Conservation (phyloP, 2,888 invertebrate species). For the Ectobius pallidus region DNA sequence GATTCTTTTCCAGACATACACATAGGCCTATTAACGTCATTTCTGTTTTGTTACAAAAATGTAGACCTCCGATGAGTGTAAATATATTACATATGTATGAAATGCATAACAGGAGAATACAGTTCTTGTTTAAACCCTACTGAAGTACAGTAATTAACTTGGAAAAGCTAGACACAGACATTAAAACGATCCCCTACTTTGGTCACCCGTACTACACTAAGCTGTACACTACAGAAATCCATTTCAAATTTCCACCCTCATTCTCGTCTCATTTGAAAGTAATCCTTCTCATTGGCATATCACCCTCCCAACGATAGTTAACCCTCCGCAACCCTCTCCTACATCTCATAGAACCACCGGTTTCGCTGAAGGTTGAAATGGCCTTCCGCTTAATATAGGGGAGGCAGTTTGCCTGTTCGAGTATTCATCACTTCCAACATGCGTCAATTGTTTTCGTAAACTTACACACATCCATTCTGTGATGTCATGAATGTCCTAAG, state of each 20-base stretch:
- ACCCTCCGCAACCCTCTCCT: too few relatives aligned
- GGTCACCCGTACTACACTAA: conserved; percentile 11
- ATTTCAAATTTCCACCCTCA: conserved; percentile 33
- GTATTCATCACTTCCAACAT: conserved; percentile 25
- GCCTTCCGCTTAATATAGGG: conserved; percentile 3
- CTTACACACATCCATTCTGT: conserved; percentile 2
- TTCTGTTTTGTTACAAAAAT: too few relatives aligned
- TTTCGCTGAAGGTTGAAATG: conserved; percentile 10
- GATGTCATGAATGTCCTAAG: conserved; percentile 6
- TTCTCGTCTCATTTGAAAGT: conserved; percentile 37
- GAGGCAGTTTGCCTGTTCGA: neutral
- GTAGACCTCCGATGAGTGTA: too few relatives aligned
- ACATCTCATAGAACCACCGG: too few relatives aligned
- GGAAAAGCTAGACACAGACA: too few relatives aligned
- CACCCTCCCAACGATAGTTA: neutral
- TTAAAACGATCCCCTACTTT: neutral
- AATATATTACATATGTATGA: too few relatives aligned
- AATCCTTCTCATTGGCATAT: conserved; percentile 30
- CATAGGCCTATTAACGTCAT: too few relatives aligned
- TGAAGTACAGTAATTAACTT: too few relatives aligned
- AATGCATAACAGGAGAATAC: too few relatives aligned
- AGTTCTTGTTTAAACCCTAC: too few relatives aligned
- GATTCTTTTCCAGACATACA: too few relatives aligned
- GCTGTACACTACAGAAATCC: conserved; percentile 17
- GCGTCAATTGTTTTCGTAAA: conserved; percentile 20